Base-by-base conservation (phyloP, 2,888 invertebrate genomes). In the Trachelus troglodyta region DNA sequence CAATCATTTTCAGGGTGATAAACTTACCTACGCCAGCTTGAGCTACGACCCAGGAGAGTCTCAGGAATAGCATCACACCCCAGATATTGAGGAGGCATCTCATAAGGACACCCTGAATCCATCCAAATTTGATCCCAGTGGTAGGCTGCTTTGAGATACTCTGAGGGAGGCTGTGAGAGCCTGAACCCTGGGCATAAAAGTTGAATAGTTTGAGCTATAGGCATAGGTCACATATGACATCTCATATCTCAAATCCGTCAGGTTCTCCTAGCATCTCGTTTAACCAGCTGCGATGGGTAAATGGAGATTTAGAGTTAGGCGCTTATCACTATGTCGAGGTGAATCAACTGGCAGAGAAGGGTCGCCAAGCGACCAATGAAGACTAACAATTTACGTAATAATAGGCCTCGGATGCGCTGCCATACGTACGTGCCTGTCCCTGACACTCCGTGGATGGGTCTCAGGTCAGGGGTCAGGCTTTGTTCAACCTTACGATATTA, bases 61-160 rank as follows among this genome's bases (percentile, higher is more conserved):
- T 96, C 85, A 99, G 94, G 92, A 99, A 99, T 82, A 99, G 94
- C 98, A 99, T 99, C 85, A 99, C 99, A 77, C 99, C 99, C 97
- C 98, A 99, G 89, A 99, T 99, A 92, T 99, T 99, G 89, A 99
- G 95, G 73, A 99, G 94, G 90, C 99, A 99, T 91, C 97, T 97
- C 92, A 97, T 96, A 81, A 97, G 93, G 30, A 97, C 97, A 30
- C 97, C 98, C 91, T 96, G 93, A 87, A 98, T 97, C 97, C 97
- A 98, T 92, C 97, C 97, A 90, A 98, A 92, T 91, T 97, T 97
- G 84, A 97, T 95, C 30, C 92, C 92, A 15, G 31, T 15, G 68
- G 91, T 89, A 85, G 94, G 93, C 2, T 56, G 56, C 23, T 56
- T 56, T 9, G 23, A 56, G 56, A 23, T 56, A 23, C 23, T 23